Evolutionary conservation across 2,797 vertebrate genomes (phyloP).

Genomic region (Pangasius larnaudii): DNA sequence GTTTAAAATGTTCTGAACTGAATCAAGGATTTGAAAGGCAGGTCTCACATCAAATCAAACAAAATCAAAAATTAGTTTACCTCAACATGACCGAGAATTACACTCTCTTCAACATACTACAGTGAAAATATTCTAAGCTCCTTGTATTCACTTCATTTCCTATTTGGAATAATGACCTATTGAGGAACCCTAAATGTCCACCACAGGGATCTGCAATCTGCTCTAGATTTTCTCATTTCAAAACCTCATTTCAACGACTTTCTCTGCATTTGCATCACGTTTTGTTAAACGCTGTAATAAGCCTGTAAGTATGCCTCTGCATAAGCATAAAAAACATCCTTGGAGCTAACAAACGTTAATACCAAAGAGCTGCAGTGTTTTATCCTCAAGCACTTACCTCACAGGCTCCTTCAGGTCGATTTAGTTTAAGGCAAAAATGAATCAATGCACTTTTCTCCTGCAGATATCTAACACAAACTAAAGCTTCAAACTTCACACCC

Average conservation of each 20-base stretch:
- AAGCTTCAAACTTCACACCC: constrained; percentile 11
- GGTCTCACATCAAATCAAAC: not conserved
- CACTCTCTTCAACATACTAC: not conserved
- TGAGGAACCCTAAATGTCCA: not conserved
- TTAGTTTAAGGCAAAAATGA: constrained; percentile 8
- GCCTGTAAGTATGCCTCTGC: constrained; percentile 5
- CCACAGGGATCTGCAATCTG: not conserved
- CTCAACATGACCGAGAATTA: not conserved
- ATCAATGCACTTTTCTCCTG: not conserved
- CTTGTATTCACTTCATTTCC: not conserved
- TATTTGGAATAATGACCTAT: not conserved
- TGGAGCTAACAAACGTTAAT: not conserved
- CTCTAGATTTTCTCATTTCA: not conserved
- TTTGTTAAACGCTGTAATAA: constrained; percentile 5
- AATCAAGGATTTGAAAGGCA: not conserved
- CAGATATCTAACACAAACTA: not conserved
- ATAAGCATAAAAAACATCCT: not conserved
- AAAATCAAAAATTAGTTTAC: not conserved
- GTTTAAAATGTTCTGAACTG: not conserved
- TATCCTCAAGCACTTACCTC: not conserved
- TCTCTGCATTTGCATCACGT: constrained; percentile 19
- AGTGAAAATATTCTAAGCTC: not conserved
- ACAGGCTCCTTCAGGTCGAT: not conserved
- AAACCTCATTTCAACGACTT: not conserved
- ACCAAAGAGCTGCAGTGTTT: not conserved